Conservation (phyloP, 2,888 invertebrate species). For the Drosophila anomalata region DNA sequence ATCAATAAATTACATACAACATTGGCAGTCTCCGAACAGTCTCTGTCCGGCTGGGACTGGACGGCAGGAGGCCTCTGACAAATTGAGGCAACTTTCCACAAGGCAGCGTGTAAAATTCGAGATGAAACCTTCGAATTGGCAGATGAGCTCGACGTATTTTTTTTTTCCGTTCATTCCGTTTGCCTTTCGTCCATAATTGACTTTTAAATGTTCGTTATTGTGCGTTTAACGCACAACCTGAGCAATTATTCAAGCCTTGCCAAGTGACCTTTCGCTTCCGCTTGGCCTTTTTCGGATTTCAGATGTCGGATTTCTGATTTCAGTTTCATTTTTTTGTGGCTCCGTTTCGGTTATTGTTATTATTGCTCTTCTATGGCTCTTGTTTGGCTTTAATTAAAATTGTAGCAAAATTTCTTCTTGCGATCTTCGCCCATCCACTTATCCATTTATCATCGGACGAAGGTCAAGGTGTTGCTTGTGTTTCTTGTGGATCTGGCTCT, state of each 20-base stretch:
- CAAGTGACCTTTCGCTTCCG: conserved; percentile 62
- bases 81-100: conserved; percentile 62
- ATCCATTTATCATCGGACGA: conserved; percentile 63
- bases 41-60: conserved; percentile 15
- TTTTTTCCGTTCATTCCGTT: conserved; percentile 27
- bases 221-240: conserved; percentile 52
- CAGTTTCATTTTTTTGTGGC: conserved; percentile 7
- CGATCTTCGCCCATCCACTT: conserved; percentile 36
- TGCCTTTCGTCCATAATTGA: conserved; percentile 65
- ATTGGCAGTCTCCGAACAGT: background rate
- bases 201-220: conserved; percentile 56
- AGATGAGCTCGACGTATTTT: conserved; percentile 58
- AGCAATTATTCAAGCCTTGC: conserved; percentile 62
- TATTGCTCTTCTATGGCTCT: conserved; percentile 14
- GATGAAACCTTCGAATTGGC: conserved; percentile 59
- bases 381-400: conserved; percentile 57
- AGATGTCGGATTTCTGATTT: conserved; percentile 14
- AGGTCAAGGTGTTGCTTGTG: conserved; percentile 50
- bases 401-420: conserved; percentile 67
- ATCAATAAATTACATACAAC: conserved; percentile 38
- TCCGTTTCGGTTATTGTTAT: conserved; percentile 6
- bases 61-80: conserved; percentile 47
- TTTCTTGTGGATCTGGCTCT: background rate
- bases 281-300: conserved; percentile 36
- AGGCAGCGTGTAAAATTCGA: conserved; percentile 30